A percentile compares a stretch with the other conserved stretches of the same genome.
These are phyloP conservation scores for Trichopoda pennipes DNA, from an alignment of 2,888 invertebrate genomes.

Conservation along the genomic window DNA sequence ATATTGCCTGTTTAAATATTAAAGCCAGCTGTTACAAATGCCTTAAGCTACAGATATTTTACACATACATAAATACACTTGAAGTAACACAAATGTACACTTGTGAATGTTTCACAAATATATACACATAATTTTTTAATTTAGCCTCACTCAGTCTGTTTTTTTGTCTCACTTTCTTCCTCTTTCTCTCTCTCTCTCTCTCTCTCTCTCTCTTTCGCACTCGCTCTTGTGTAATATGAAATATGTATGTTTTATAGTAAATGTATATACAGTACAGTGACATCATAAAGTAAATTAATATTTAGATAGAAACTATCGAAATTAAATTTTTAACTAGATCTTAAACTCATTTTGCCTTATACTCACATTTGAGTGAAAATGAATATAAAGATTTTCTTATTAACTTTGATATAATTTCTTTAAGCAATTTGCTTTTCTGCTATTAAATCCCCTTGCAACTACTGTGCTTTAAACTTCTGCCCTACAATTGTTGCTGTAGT, in stretches of 20 bases:
- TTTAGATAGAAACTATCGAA: no score
- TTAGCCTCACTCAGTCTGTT: neutral
- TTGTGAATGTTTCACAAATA: neutral
- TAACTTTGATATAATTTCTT: no score
- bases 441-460: neutral
- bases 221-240: neutral
- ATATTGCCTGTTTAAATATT: slow-evolving; percentile 43
- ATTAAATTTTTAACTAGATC: no score
- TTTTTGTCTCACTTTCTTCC: neutral
- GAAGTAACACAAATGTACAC: slow-evolving; percentile 22
- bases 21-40: slow-evolving; percentile 66
- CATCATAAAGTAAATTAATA: neutral
- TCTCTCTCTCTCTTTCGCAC: neutral
- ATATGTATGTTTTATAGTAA: neutral
- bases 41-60: slow-evolving; percentile 62
- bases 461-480: slow-evolving; percentile 10
- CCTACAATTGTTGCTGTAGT: neutral
- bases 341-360: neutral
- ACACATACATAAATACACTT: slow-evolving; percentile 48
- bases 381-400: neutral
- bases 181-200: neutral
- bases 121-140: neutral
- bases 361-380: neutral
- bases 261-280: slow-evolving; percentile 6
- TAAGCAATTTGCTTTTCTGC: no score